Conservation (phyloP, 2,797 vertebrate species). For the Lindbergichthys nudifrons region DNA sequence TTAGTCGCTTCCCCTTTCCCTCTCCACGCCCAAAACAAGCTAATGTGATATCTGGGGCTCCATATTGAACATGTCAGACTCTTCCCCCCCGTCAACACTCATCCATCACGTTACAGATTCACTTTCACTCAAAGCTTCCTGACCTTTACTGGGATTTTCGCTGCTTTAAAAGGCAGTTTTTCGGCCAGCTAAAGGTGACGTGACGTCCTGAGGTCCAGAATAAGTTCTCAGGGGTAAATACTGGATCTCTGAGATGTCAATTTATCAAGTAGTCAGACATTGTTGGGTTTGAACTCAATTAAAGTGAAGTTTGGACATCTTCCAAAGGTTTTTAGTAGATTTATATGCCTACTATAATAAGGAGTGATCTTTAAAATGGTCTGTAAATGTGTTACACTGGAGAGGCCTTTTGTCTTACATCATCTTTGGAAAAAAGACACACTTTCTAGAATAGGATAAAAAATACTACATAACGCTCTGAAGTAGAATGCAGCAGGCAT, state of each 20-base stretch:
- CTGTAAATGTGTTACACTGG: not conserved
- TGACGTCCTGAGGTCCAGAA: conserved; percentile 9
- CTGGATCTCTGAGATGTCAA: not conserved
- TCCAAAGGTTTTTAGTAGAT: not conserved
- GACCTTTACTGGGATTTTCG: conserved; percentile 58
- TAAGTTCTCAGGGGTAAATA: not conserved
- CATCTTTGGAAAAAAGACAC: too few relatives aligned
- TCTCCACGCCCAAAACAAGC: conserved; percentile 17
- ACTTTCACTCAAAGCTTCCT: conserved; percentile 51
- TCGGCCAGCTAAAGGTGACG: conserved; percentile 18
- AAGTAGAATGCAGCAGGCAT: too few relatives aligned
- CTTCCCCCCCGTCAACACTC: conserved; percentile 58
- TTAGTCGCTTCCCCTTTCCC: conserved; percentile 43
- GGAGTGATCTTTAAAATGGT: not conserved
- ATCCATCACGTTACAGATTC: conserved; percentile 65
- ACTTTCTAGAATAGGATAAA: too few relatives aligned
- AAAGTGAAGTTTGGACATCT: not conserved
- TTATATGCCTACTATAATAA: not conserved
- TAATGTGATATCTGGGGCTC: conserved; percentile 49
- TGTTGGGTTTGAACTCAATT: not conserved
- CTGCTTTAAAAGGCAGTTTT: conserved; percentile 27
- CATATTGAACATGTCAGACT: conserved; percentile 50
- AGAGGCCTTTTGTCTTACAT: too few relatives aligned
- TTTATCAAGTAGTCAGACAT: not conserved
- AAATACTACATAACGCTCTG: too few relatives aligned